phyloP scores from a whole-genome alignment of 2,113 vertebrate genomes.

The Geococcyx californianus region DNA sequence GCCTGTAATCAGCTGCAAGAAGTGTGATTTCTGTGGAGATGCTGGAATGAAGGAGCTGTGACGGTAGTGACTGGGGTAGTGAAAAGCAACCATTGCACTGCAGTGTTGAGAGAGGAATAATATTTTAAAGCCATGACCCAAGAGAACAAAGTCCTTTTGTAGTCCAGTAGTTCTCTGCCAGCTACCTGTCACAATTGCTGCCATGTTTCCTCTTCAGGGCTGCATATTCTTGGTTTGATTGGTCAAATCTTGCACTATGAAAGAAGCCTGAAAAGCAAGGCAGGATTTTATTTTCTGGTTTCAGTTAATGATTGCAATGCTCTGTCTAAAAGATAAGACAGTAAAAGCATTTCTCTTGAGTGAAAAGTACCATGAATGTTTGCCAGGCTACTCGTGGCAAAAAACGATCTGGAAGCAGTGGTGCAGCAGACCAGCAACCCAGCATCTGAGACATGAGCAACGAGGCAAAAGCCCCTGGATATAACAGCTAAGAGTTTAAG shows the following conservation, averaged over 20 bases:
- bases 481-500: not conserved
- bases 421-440: not conserved
- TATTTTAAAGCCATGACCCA: not conserved
- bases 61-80: not conserved
- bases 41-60: not conserved
- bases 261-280: not conserved
- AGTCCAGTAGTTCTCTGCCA: not conserved
- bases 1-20: not conserved
- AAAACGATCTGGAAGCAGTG: not conserved
- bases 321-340: not conserved
- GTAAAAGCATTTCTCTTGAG: not conserved
- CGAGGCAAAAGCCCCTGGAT: not conserved
- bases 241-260: not conserved
- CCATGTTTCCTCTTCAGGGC: not conserved
- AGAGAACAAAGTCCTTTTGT: not conserved
- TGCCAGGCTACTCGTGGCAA: not conserved
- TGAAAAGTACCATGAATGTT: not conserved
- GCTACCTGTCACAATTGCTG: not conserved
- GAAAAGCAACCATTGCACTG: not conserved
- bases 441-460: not conserved
- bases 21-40: not conserved
- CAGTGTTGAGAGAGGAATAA: not conserved
- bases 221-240: not conserved
- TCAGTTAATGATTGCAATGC: not conserved
- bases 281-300: not conserved